Evolutionary conservation across 2,797 vertebrate genomes (phyloP).

Genomic region (Tapera naevia): DNA sequence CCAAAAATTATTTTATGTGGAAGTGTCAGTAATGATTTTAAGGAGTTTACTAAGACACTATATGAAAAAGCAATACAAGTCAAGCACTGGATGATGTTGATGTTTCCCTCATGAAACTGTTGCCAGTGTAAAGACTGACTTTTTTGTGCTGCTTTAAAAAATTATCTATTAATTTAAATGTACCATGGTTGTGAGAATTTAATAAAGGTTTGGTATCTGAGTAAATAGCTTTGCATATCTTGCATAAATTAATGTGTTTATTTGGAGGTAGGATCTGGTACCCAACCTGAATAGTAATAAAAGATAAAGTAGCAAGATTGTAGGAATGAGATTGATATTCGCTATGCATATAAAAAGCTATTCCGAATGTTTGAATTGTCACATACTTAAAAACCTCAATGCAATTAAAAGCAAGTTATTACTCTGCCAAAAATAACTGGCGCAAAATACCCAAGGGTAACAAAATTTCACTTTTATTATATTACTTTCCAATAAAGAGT

Average conservation of each 20-base stretch:
- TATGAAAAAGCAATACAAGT: not conserved
- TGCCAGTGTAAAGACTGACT: not conserved
- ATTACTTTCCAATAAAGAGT: not conserved
- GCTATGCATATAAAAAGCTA: not conserved
- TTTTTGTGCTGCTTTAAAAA: not conserved
- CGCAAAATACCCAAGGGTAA: not conserved
- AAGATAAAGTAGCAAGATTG: not conserved
- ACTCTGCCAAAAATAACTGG: not conserved
- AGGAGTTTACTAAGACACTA: not conserved
- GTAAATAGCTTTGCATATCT: not conserved
- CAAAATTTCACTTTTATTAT: constrained; percentile 29
- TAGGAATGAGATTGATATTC: not conserved
- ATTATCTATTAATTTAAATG: not conserved
- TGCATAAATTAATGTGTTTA: not conserved
- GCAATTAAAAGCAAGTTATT: constrained; percentile 21
- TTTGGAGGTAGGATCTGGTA: not conserved
- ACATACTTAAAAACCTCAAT: not conserved
- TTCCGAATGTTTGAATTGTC: constrained; percentile 15
- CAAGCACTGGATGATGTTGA: not conserved
- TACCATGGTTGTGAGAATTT: not conserved
- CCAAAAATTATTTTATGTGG: not conserved
- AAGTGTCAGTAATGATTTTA: not conserved
- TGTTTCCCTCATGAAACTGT: not conserved
- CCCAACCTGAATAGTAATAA: not conserved
- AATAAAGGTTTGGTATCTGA: not conserved